These are phyloP conservation scores for Muscicapa adusta DNA, from an alignment of 2,113 vertebrate species.

Conservation along the genomic window DNA sequence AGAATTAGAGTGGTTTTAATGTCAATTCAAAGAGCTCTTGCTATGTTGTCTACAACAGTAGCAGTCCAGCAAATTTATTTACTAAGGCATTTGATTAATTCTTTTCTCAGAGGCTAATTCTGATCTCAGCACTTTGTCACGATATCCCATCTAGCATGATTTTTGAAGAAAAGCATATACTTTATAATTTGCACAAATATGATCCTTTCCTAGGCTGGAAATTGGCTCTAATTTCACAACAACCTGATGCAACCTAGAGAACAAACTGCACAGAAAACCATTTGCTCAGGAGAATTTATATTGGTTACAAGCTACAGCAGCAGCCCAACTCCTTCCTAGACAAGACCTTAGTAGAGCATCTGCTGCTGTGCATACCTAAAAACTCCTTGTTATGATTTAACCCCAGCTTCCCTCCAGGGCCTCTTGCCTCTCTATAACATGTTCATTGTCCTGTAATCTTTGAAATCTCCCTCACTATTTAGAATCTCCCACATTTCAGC, in stretches of 20 bases:
- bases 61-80: constrained; percentile 9
- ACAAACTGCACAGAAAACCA: neutral
- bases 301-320: neutral
- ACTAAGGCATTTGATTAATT: neutral
- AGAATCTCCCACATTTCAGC: neutral
- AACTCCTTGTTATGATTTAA: neutral
- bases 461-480: neutral
- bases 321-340: neutral
- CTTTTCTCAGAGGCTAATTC: neutral
- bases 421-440: neutral
- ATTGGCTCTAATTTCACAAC: neutral
- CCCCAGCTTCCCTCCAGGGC: neutral
- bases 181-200: neutral
- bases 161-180: neutral
- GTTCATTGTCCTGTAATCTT: neutral
- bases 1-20: constrained; percentile 19
- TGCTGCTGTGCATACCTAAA: neutral
- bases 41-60: neutral
- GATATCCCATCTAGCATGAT: neutral
- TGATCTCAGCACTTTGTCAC: neutral
- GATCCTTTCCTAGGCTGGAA: neutral
- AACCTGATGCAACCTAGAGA: neutral
- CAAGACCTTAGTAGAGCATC: neutral
- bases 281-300: neutral
- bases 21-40: constrained; percentile 9